Evolutionary conservation across 2,888 invertebrate species (phyloP).

Genomic region (Oxytorus armatus): DNA sequence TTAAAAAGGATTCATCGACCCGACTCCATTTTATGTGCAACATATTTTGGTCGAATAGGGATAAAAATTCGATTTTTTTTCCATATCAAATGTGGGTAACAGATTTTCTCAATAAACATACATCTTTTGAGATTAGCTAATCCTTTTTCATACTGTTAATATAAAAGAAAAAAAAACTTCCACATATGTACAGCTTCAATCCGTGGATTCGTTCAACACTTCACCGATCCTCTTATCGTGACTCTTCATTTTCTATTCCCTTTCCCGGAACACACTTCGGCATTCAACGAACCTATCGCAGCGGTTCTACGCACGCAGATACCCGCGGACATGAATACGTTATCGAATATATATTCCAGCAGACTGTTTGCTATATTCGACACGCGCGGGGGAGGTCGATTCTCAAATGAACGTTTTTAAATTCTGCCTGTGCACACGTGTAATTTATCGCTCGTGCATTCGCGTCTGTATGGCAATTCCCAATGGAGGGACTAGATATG

Average conservation of each 20-base stretch:
- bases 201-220: conserved; percentile 39
- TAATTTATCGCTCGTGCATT: conserved; percentile 50
- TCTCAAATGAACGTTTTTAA: conserved; percentile 32
- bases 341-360: conserved; percentile 45
- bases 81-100: neutral
- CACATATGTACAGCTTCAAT: conserved; percentile 17
- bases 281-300: conserved; percentile 13
- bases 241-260: conserved; percentile 29
- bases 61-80: neutral
- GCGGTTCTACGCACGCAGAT: conserved; percentile 11
- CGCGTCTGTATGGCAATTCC: neutral
- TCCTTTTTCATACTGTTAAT: neutral
- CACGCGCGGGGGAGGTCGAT: no score
- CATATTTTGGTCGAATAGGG: neutral
- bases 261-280: neutral
- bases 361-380: conserved; percentile 16
- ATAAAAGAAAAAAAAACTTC: neutral
- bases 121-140: neutral
- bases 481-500: neutral
- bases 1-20: conserved; percentile 20
- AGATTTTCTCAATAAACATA: neutral
- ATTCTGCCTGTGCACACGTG: conserved; percentile 44
- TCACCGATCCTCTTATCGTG: conserved; percentile 25
- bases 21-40: neutral
- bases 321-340: conserved; percentile 46